These are phyloP conservation scores for Kryptopterus vitreolus DNA, from an alignment of 2,797 vertebrate species.

Conservation along the genomic window DNA sequence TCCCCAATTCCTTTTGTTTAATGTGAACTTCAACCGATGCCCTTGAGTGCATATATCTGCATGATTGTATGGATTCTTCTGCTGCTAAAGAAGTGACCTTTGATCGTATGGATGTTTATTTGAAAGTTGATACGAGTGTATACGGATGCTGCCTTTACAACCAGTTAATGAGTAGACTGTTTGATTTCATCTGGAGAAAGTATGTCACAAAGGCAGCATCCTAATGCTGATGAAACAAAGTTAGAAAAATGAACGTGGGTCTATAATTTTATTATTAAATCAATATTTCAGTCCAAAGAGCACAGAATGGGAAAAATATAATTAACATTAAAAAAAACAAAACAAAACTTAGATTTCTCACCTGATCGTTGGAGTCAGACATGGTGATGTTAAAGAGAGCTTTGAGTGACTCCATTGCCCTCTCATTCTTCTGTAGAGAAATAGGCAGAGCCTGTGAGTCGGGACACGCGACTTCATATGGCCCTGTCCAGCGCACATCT, in stretches of 20 bases:
- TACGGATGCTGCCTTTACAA: neutral
- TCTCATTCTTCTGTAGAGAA: constrained; percentile 84
- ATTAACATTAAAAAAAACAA: no score
- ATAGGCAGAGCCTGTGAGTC: constrained; percentile 76
- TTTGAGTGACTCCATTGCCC: constrained; percentile 91
- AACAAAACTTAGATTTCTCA: constrained; percentile 64
- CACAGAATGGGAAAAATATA: no score
- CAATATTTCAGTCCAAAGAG: neutral
- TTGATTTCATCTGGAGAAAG: neutral
- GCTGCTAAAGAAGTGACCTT: no score
- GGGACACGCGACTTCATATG: constrained; percentile 80
- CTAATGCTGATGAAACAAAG: neutral
- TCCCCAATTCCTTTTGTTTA: no score
- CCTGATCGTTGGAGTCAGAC: constrained; percentile 82
- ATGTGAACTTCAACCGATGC: no score
- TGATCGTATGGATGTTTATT: no score
- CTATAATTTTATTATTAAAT: neutral
- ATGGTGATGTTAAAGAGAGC: constrained; percentile 95
- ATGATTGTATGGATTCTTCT: no score
- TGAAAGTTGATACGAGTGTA: neutral
- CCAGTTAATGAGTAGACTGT: neutral
- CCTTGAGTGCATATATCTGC: no score
- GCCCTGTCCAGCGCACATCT: constrained; percentile 85
- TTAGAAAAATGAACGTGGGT: no score
- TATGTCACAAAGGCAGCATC: neutral